These are phyloP conservation scores for Balearica regulorum DNA, from an alignment of 2,797 vertebrate genomes.

Conservation along the genomic window DNA sequence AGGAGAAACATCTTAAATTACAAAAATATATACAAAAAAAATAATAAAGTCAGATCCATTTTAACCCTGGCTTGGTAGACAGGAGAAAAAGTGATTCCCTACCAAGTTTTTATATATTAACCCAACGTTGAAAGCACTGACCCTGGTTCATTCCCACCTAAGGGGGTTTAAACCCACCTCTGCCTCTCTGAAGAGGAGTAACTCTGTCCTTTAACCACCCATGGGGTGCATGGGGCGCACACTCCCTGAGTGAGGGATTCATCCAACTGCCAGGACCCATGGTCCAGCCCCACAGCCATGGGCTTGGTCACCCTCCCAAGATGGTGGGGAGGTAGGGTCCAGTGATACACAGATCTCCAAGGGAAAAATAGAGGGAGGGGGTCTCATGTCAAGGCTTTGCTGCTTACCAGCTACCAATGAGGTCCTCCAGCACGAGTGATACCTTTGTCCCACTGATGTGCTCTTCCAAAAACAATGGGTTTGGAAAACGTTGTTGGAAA, in stretches of 20 bases:
- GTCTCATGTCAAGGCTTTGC: not conserved
- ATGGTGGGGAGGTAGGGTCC: not conserved
- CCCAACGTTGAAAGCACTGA: not conserved
- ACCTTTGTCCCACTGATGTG: fast-evolving
- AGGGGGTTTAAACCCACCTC: not conserved
- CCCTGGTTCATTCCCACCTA: not conserved
- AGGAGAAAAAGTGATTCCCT: not conserved
- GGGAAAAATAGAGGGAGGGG: fast-evolving
- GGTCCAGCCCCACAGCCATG: not conserved
- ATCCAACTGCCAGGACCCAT: not conserved
- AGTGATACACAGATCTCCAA: not conserved
- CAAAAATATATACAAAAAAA: not conserved
- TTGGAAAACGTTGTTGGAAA: not conserved
- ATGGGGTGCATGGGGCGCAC: not conserved
- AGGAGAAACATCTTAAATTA: not conserved
- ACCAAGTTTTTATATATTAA: not conserved
- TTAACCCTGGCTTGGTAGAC: not conserved
- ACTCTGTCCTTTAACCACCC: not conserved
- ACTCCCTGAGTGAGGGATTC: fast-evolving
- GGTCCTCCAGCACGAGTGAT: not conserved
- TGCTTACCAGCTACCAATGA: not conserved
- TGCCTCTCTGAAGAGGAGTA: not conserved
- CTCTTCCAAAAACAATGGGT: not conserved
- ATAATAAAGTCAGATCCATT: not conserved
- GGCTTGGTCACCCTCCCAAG: not conserved